Evolutionary conservation across 2,113 vertebrate genomes (phyloP).

Genomic region (Anolis sagrei): DNA sequence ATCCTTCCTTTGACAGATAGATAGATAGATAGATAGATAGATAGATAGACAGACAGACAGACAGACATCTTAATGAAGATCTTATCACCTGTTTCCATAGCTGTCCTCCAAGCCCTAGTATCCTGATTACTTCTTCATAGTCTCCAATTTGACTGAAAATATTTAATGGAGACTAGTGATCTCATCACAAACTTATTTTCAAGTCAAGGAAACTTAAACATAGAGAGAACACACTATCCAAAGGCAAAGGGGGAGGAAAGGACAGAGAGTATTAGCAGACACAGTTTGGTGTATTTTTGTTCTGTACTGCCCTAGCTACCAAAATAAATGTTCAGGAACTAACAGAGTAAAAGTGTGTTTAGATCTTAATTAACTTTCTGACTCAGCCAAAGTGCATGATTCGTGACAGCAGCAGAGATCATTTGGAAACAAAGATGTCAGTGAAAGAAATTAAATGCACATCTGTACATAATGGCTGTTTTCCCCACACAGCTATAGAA

Average conservation of each 20-base stretch:
- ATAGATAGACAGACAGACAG: too few relatives aligned
- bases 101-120: too few relatives aligned
- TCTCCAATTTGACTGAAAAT: too few relatives aligned
- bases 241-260: background rate
- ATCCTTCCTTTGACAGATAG: too few relatives aligned
- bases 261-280: too few relatives aligned
- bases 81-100: too few relatives aligned
- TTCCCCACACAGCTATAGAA: rapidly evolving
- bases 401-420: background rate
- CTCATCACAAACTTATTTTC: background rate
- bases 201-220: background rate
- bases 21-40: too few relatives aligned
- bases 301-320: background rate
- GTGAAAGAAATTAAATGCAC: background rate
- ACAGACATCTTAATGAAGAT: too few relatives aligned
- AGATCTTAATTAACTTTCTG: rapidly evolving
- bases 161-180: too few relatives aligned
- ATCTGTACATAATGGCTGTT: rapidly evolving
- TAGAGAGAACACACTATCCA: background rate
- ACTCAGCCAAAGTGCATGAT: background rate
- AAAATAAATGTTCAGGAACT: background rate
- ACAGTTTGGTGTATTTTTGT: background rate
- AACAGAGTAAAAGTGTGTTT: rapidly evolving
- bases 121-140: too few relatives aligned
- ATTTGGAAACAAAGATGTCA: background rate